Evolutionary conservation across 1,140 invertebrate genomes (phyloP).

Genomic region (Galleria mellonella): DNA sequence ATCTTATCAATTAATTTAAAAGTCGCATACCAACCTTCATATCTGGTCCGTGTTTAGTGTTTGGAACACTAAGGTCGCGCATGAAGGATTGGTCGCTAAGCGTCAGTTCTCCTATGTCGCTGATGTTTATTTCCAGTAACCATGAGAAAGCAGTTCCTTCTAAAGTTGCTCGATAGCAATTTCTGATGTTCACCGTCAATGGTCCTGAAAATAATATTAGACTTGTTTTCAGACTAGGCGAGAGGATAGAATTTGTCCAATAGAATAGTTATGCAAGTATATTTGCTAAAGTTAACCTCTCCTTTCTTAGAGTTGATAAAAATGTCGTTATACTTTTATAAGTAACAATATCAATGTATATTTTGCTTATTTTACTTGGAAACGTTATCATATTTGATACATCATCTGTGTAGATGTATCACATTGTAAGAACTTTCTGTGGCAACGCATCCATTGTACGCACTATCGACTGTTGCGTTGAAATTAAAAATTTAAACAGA

Average conservation of each 20-base stretch:
- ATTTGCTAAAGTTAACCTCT: no score
- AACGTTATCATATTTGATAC: no score
- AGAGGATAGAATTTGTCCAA: background rate
- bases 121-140: constrained; percentile 76
- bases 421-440: no score
- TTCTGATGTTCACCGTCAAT: constrained; percentile 74
- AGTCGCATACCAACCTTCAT: constrained; percentile 50
- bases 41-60: constrained; percentile 52
- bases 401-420: no score
- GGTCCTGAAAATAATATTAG: constrained; percentile 64
- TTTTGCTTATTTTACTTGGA: no score
- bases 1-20: no score
- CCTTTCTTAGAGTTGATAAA: no score
- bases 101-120: constrained; percentile 72
- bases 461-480: background rate
- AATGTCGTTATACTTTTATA: no score
- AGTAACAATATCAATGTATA: no score
- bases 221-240: no score
- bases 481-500: constrained; percentile 5
- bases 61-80: constrained; percentile 72
- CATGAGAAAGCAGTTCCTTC: constrained; percentile 79
- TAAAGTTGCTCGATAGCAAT: constrained; percentile 75
- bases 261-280: no score
- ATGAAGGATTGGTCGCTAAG: constrained; percentile 77
- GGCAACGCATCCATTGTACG: no score